Conservation (phyloP, 2,113 vertebrate species). For the Oceanodroma tethys region DNA sequence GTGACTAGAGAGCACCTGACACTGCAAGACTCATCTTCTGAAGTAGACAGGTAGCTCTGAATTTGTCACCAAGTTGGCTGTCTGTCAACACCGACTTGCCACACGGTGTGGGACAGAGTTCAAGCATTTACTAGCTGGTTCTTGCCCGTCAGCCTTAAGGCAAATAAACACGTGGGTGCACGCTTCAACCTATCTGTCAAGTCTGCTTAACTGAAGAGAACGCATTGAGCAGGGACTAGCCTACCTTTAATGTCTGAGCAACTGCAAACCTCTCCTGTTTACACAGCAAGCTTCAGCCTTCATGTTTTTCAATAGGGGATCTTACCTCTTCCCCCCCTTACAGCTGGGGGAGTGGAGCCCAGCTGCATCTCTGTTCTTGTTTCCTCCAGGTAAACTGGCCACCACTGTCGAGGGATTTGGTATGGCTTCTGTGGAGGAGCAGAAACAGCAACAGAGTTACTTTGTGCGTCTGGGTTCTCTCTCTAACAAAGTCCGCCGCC, state of each 20-base stretch:
- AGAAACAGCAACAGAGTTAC: constrained; percentile 75
- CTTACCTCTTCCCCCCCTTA: not conserved
- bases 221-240: not conserved
- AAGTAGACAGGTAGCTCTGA: constrained; percentile 6
- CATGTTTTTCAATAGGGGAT: accelerated
- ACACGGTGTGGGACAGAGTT: not conserved
- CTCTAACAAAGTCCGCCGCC: constrained; percentile 76
- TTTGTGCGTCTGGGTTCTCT: constrained; percentile 91
- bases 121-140: not conserved
- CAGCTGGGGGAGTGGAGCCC: not conserved
- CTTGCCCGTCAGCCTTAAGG: not conserved
- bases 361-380: not conserved
- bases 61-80: not conserved
- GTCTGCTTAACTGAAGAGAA: constrained; percentile 7
- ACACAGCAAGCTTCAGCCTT: not conserved
- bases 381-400: constrained; percentile 65
- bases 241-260: not conserved
- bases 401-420: constrained; percentile 30
- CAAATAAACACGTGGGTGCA: not conserved
- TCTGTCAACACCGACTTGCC: not conserved
- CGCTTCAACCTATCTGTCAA: not conserved
- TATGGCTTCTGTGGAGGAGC: constrained; percentile 60
- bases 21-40: not conserved
- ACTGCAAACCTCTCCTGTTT: not conserved
- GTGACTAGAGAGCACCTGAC: constrained; percentile 21